phyloP scores from a whole-genome alignment of 2,113 vertebrate genomes.

The Antechinus stuartii region DNA sequence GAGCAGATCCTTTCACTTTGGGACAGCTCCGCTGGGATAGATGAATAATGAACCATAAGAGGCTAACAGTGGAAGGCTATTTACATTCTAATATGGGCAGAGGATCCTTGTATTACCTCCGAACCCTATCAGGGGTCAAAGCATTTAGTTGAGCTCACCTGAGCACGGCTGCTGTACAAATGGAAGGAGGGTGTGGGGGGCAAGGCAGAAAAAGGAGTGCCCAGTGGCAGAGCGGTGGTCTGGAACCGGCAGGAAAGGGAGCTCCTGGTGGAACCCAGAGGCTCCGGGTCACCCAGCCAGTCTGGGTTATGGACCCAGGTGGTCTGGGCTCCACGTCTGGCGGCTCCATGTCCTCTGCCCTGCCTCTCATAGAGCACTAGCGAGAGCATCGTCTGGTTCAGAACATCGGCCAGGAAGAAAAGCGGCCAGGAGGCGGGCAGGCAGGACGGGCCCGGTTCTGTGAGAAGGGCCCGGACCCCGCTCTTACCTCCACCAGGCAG shows the following conservation, averaged over 20 bases:
- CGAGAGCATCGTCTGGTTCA: background rate
- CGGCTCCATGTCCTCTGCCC: no score
- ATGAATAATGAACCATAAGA: no score
- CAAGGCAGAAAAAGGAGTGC: background rate
- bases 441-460: background rate
- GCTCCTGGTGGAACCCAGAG: background rate
- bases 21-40: no score
- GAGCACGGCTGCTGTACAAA: background rate
- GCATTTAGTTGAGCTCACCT: no score
- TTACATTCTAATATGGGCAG: no score
- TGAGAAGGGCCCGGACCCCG: background rate
- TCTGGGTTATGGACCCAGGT: background rate
- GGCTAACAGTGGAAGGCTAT: no score
- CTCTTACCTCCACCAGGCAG: no score
- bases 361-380: background rate
- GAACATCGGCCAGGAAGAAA: constrained; percentile 17
- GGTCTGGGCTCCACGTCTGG: no score
- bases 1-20: no score
- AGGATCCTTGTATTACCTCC: no score
- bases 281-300: background rate
- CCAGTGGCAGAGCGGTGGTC: background rate
- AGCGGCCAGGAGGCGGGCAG: background rate
- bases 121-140: no score
- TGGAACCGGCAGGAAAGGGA: background rate
- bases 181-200: background rate